Evolutionary conservation across 1,140 invertebrate genomes (phyloP), one percentile per base, ranked within the genome.

Genomic region (Drosophila sturtevanti): DNA sequence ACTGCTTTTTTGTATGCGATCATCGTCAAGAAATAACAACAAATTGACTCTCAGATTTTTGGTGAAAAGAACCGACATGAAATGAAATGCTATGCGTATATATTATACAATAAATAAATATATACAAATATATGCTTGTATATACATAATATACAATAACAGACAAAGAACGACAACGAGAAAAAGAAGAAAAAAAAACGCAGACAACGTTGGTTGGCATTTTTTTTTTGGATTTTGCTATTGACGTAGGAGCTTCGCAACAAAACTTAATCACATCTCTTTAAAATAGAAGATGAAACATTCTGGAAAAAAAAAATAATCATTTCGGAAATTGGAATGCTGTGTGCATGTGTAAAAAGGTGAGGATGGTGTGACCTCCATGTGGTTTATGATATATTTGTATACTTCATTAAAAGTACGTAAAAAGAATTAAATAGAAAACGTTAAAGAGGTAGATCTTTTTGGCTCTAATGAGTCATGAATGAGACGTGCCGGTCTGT

Each of bases 251-350:
- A 48, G 41, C 41, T 48, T n/a, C 41, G 18, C 16, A 31, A 48
- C 41, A 48, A 48, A 21, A 18, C 41, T 48, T 48, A 48, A 48
- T 48, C 41, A 48, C 41, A 48, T 48, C 41, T 48, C 41, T 48
- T 48, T 48, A 48, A 48, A 48, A 48, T 48, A 48, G 41, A 48
- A 48, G 41, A 48, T 48, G 41, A 48, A 48, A 48, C 41, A 48
- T 16, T 48, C 41, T 21, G 41, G 27, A 4, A 31, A 31, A 31
- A 31, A 31, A 48, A 18, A 48, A 48, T 48, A 9, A 48, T 21
- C 16, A 21, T 48, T 48, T 48, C 41, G 18, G 18, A 48, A 48
- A 48, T 48, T 18, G 41, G 16, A 48, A 48, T 48, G 41, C 18
- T 48, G 41, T 48, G 41, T 16, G 41, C 41, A 44, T 44, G 41